Base-by-base conservation (phyloP, 2,888 invertebrate species). In the Metallyticus violacea region DNA sequence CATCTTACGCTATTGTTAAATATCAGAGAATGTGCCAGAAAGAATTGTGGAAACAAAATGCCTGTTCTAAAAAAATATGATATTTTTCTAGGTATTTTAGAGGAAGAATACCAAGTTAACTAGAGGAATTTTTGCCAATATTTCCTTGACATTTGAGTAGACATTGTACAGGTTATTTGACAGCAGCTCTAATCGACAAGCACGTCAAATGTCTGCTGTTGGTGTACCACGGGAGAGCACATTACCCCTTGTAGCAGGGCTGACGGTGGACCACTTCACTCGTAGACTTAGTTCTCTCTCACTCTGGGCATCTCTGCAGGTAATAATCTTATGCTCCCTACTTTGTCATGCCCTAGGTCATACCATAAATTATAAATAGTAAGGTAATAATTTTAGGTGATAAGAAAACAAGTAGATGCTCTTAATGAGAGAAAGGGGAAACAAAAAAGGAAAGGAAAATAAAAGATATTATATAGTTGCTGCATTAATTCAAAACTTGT, bases 261-360 rank as follows among this genome's bases (percentile, higher is more conserved):
- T 94, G 88, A 92, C 92, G 90, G 91, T 92, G 4, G 93, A 93
- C 89, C 93, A 93, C 76, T 90, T 93, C 7, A 91, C 92, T 6
- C 91, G 94, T 88, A 94, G 96, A 79, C 92, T 97, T 79, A 94
- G 96, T 76, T 96, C 97, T 77, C 92, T 98, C 86, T 96, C 98
- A 2, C 92, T 98, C 86, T 98, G 98, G 98, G 94, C 96, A 28
- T 95, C 96, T 85, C 92, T 97, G 84, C 95, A 96, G 89, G 90
- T 90, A 86, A 77, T 62, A 80, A 81, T n/a, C 6, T 62, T 28
- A n/a, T n/a, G n/a, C n/a, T 77, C 29, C 40, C 40, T 62, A 2
- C 4, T 62, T 62, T n/a, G n/a, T n/a, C 0, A 2, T 40, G 7
- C 7, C 40, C 7, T 40, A 40, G 15, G 30, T 4, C 1, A 30